Percentiles rank a stretch among this genome's conserved stretches.
phyloP scores from a whole-genome alignment of 2,113 vertebrate genomes.

The Saimiri boliviensis region DNA sequence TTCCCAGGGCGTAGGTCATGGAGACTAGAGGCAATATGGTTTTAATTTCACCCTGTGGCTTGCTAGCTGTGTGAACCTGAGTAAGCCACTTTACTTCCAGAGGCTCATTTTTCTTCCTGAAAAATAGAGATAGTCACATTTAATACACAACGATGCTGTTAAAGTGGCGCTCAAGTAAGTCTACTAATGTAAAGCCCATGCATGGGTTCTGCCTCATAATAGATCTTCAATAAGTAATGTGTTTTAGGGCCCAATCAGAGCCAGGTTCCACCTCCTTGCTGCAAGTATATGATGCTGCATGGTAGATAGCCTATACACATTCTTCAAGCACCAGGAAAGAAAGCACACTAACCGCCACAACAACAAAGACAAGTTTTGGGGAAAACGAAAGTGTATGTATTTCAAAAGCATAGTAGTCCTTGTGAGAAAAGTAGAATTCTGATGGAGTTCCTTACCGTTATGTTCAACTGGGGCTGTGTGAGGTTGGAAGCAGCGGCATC shows the following conservation, averaged over 20 bases:
- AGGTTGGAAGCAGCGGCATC: not conserved
- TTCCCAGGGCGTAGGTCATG: not conserved
- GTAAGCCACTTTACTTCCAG: not conserved
- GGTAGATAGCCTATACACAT: no score
- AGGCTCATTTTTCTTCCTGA: not conserved
- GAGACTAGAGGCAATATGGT: not conserved
- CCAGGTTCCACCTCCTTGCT: not conserved
- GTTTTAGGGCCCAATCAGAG: not conserved
- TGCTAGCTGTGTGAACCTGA: not conserved
- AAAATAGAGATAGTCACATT: not conserved
- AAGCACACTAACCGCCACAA: not conserved
- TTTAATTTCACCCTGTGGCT: not conserved
- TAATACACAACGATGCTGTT: not conserved
- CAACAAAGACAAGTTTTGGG: not conserved
- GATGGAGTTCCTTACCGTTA: not conserved
- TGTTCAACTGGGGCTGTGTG: not conserved
- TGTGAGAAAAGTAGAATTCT: not conserved
- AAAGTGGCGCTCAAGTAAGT: not conserved
- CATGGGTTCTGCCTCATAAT: no score
- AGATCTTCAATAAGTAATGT: not conserved
- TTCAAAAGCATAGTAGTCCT: not conserved
- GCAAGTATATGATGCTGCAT: not conserved
- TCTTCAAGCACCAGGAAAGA: fast-evolving
- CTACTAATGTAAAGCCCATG: not conserved
- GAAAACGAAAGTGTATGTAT: fast-evolving